These are phyloP conservation scores for Chiloscyllium punctatum DNA, from an alignment of 2,797 vertebrate genomes.

Conservation along the genomic window DNA sequence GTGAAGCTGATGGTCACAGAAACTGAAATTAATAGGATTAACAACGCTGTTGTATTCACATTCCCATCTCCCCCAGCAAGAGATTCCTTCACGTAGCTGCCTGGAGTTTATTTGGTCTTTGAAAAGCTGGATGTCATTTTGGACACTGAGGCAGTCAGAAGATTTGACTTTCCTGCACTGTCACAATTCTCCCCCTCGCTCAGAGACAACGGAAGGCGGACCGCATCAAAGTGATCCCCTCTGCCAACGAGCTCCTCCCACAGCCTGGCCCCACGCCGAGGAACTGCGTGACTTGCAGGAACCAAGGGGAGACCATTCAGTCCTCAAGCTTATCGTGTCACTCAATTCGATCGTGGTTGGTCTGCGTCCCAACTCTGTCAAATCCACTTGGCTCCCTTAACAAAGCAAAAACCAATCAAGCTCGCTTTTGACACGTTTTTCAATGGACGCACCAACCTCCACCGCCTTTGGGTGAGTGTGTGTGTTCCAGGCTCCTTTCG, in stretches of 20 bases:
- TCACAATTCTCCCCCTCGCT: not conserved
- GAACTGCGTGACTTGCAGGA: not conserved
- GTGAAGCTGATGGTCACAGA: not conserved
- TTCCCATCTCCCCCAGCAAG: not conserved
- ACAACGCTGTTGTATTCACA: not conserved
- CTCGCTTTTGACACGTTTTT: not conserved
- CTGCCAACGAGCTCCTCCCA: too few relatives aligned
- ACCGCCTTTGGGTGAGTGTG: not conserved
- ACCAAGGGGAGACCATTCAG: not conserved
- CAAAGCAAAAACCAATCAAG: not conserved
- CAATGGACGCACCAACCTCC: not conserved
- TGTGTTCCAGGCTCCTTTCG: not conserved
- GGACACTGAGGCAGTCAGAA: not conserved
- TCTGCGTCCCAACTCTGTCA: not conserved
- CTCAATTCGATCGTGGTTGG: not conserved
- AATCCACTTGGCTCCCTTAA: not conserved
- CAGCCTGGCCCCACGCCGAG: not conserved
- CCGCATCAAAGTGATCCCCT: not conserved
- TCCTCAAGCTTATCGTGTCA: not conserved
- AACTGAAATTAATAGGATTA: not conserved
- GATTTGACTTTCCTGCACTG: not conserved
- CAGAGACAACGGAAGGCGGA: not conserved
- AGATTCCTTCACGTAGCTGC: not conserved
- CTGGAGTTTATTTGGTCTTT: not conserved
- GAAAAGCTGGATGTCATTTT: not conserved